Evolutionary conservation across 2,888 invertebrate genomes (phyloP), one percentile per base, ranked within the genome.

Genomic region (Lepeophtheirus nordmannii): DNA sequence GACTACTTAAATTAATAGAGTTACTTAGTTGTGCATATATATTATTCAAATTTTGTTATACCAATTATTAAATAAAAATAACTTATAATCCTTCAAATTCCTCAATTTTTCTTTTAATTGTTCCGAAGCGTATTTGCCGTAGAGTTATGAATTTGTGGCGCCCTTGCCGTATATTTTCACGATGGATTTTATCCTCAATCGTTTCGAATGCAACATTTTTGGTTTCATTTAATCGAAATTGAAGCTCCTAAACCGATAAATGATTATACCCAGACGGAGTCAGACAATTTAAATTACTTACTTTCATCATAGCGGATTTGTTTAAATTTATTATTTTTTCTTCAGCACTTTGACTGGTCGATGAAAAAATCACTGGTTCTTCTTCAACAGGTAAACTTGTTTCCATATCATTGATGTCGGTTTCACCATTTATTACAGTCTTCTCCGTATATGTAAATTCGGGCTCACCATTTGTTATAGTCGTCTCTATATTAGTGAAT

Each of bases 81-180:
- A 46, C 8, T 46, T 46, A 46, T 46, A 46, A 46, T 46, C 3
- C 53, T 46, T 46, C 53, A 46, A 46, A 46, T 46, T 46, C 53
- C 8, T 46, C 53, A 17, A 46, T 46, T 46, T 46, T 46, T 17
- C 53, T 14, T 17, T 46, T 46, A 17, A 46, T 46, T 2, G 53
- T 46, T n/a, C 53, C 53, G 17, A 46, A 46, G 14, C 53, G 53
- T 2, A 46, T 46, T 46, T 46, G 3, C 8, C 53, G 14, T 5
- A 46, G 53, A 46, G 53, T 46, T 3, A 46, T 8, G 8, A 46
- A 46, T 8, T 46, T 46, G 2, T 46, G 53, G 8, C 53, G 53
- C 17, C 53, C 53, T n/a, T 17, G 14, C 5, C 8, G 14, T 46
- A 46, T 3, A 17, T 46, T 46, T 14, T 46, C 8, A 17, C 53